phyloP scores from a whole-genome alignment of 2,888 invertebrate genomes.

The Seira musarum region DNA sequence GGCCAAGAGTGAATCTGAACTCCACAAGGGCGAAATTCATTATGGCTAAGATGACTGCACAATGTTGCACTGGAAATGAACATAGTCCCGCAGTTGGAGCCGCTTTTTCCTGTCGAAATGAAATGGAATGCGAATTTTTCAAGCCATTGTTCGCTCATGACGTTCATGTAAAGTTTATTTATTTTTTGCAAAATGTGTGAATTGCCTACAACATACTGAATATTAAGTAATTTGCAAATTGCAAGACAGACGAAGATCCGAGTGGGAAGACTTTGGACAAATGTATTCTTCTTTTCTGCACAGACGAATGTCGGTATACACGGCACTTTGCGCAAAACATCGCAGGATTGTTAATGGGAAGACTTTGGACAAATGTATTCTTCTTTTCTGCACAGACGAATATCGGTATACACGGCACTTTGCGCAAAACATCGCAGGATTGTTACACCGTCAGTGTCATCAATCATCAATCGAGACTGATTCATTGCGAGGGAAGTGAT shows the following conservation, averaged over 20 bases:
- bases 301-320: not conserved
- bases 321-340: not conserved
- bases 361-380: not conserved
- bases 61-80: slow-evolving; percentile 15
- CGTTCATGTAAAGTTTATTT: not conserved
- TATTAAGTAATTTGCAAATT: no score
- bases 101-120: not conserved
- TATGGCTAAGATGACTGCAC: not conserved
- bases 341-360: not conserved
- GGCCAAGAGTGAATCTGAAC: not conserved
- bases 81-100: not conserved
- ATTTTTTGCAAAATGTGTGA: no score
- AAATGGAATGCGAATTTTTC: slow-evolving; percentile 21
- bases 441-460: no score
- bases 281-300: not conserved
- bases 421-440: not conserved
- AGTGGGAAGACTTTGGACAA: not conserved
- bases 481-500: no score
- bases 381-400: not conserved
- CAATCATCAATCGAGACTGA: no score
- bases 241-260: not conserved
- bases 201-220: no score
- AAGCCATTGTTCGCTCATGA: slow-evolving; percentile 21
- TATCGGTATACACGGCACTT: not conserved
- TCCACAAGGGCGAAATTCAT: not conserved